Conservation (phyloP, 2,113 vertebrate species). For the Sylvicapra grimmia region DNA sequence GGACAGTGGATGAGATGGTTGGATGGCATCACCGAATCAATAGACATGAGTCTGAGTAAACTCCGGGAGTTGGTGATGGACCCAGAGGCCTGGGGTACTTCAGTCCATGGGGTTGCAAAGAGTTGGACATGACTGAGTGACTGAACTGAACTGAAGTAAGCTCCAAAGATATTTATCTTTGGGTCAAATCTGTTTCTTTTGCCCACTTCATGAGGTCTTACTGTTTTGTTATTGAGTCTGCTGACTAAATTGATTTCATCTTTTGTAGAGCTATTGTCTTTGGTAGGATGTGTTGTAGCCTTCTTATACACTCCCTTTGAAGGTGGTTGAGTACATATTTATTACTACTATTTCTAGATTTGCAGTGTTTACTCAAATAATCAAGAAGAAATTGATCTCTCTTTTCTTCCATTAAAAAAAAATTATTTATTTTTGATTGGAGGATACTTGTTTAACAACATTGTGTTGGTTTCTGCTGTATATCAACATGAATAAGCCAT, state of each 20-base stretch:
- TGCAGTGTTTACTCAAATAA: background rate
- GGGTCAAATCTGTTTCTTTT: background rate
- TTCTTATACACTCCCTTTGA: background rate
- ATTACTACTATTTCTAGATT: background rate
- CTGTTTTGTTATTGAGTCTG: background rate
- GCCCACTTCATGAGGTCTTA: background rate
- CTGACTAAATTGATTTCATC: background rate
- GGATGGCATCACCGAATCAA: accelerated
- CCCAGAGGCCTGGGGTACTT: accelerated
- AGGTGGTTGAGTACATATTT: background rate
- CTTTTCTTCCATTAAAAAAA: background rate
- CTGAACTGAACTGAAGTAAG: background rate
- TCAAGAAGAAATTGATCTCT: background rate
- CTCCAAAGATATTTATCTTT: background rate
- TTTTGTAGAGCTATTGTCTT: background rate
- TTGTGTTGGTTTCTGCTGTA: background rate
- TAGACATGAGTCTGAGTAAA: background rate
- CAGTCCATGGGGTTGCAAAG: background rate
- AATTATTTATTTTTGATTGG: background rate
- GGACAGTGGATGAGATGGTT: background rate
- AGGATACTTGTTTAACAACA: background rate
- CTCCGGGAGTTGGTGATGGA: background rate
- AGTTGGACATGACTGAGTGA: background rate
- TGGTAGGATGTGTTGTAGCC: background rate
- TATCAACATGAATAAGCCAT: background rate